Percentiles rank a stretch among this genome's conserved stretches.
Evolutionary conservation across 2,797 vertebrate genomes (phyloP).

Genomic region (Pangasius krempfi): DNA sequence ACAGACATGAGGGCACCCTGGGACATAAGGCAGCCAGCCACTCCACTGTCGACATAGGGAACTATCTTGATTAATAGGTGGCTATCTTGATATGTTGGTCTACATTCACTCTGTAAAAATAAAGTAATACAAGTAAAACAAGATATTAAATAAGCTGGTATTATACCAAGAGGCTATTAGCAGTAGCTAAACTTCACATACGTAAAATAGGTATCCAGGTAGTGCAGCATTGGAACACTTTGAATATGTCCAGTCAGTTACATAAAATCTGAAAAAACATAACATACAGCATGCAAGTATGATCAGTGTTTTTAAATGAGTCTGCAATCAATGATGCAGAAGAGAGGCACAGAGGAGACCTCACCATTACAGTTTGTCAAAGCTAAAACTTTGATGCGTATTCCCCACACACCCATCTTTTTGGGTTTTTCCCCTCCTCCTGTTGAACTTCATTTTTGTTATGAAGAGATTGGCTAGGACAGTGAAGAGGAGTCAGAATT

Average conservation of each 20-base stretch:
- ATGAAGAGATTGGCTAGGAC: background rate
- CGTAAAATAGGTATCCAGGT: background rate
- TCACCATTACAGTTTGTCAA: background rate
- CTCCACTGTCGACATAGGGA: too few species aligned
- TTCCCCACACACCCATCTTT: background rate
- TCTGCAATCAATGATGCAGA: slow-evolving; percentile 5
- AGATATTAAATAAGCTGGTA: background rate
- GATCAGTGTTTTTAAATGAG: background rate
- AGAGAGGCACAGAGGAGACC: background rate
- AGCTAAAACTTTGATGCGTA: background rate
- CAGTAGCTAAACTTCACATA: background rate
- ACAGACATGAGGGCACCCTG: too few species aligned
- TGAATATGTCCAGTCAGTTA: background rate
- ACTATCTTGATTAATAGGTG: background rate
- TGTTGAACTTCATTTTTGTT: background rate
- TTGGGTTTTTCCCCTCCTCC: background rate
- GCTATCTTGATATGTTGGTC: background rate
- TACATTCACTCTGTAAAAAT: background rate
- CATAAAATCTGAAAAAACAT: background rate
- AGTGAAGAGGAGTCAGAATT: background rate
- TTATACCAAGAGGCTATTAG: background rate
- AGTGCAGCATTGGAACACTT: background rate
- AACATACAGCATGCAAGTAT: background rate
- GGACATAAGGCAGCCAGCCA: too few species aligned
- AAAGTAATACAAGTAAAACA: background rate